Evolutionary conservation across 2,113 vertebrate genomes (phyloP).

Genomic region (Danionella cerebrum): DNA sequence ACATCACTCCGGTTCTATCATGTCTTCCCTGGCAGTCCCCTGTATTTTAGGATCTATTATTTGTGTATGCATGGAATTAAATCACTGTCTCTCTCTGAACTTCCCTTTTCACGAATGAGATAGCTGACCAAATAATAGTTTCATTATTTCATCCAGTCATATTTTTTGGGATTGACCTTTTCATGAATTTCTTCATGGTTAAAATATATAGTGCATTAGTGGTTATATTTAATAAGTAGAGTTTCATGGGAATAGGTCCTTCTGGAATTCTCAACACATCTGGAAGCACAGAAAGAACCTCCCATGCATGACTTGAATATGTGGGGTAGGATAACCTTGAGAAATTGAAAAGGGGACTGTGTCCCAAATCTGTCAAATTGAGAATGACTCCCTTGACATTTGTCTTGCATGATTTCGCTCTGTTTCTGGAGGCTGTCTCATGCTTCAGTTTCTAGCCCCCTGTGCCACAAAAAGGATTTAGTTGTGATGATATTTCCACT

Average conservation of each 20-base stretch:
- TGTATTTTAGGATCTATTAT: too few relatives aligned
- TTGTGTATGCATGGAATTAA: too few relatives aligned
- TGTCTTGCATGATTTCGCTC: conserved; percentile 8
- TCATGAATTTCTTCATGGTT: too few relatives aligned
- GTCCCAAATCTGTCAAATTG: conserved; percentile 24
- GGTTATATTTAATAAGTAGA: neutral
- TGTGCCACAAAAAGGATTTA: conserved; percentile 5
- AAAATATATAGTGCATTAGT: too few relatives aligned
- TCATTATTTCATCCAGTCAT: too few relatives aligned
- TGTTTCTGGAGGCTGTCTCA: conserved; percentile 8
- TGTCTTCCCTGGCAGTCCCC: too few relatives aligned
- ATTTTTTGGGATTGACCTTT: too few relatives aligned
- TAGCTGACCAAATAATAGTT: too few relatives aligned
- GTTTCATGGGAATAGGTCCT: neutral
- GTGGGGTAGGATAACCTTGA: conserved; percentile 34
- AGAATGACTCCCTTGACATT: conserved; percentile 21
- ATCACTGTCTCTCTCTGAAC: too few relatives aligned
- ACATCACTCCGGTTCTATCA: too few relatives aligned
- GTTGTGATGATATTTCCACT: neutral
- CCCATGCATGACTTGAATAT: neutral
- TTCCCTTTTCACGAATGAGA: too few relatives aligned
- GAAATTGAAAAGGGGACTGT: neutral
- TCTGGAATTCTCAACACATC: neutral
- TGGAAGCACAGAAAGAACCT: neutral
- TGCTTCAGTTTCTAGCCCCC: conserved; percentile 12